These are phyloP conservation scores for Pterobdella sp. DNA, from an alignment of 2,888 invertebrate genomes.

Conservation along the genomic window DNA sequence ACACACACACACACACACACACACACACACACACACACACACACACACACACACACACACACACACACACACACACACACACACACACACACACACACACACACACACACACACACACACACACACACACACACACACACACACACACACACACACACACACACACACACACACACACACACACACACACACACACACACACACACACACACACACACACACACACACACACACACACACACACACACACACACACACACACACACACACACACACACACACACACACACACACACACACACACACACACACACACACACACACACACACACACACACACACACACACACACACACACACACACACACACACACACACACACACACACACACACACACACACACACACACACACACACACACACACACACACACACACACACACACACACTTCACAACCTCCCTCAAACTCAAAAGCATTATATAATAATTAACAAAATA, in stretches of 20 bases:
- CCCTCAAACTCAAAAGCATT: background rate
- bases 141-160: conserved; percentile 20
- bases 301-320: conserved; percentile 21
- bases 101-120: conserved; percentile 20
- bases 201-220: background rate
- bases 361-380: conserved; percentile 18
- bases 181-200: background rate
- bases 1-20: conserved; percentile 19
- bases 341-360: conserved; percentile 19
- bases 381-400: conserved; percentile 17
- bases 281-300: conserved; percentile 19
- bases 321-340: conserved; percentile 11
- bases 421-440: conserved; percentile 20
- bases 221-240: conserved; percentile 3
- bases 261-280: conserved; percentile 24
- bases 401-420: conserved; percentile 23
- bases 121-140: conserved; percentile 26
- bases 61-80: background rate
- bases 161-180: conserved; percentile 24
- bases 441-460: conserved; percentile 9
- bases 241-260: conserved; percentile 23
- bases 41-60: conserved; percentile 15
- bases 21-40: conserved; percentile 19
- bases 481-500: background rate
- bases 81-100: background rate